Evolutionary conservation across 2,113 vertebrate genomes (phyloP).

Genomic region (Genyomyrus donnyi): DNA sequence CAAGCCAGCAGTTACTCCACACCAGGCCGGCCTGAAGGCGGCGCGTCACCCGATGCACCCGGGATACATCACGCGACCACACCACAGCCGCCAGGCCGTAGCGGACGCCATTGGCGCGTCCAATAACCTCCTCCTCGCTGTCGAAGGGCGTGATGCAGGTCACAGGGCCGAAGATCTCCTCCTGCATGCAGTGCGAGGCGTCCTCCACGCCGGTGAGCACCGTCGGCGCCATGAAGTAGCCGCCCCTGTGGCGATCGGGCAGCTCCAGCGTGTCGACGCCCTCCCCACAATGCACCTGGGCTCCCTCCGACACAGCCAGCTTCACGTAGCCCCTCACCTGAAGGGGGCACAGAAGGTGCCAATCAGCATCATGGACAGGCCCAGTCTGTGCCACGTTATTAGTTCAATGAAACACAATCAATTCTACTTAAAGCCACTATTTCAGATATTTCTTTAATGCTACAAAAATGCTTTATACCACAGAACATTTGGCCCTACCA

Average conservation of each 20-base stretch:
- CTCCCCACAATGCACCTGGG: conserved; percentile 78
- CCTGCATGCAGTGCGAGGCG: conserved; percentile 81
- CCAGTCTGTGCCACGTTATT: neutral
- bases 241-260: conserved; percentile 58
- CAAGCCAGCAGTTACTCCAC: conserved; percentile 96
- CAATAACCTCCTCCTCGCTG: conserved; percentile 80
- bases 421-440: neutral
- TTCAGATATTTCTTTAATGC: neutral
- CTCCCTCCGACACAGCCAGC: conserved; percentile 74
- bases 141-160: conserved; percentile 81
- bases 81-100: conserved; percentile 81
- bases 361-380: neutral
- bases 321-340: conserved; percentile 80
- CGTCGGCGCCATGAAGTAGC: conserved; percentile 88
- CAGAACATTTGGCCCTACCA: neutral
- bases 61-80: conserved; percentile 79
- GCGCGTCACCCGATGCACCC: conserved; percentile 74
- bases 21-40: conserved; percentile 78
- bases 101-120: conserved; percentile 75
- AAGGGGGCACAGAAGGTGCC: neutral
- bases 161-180: conserved; percentile 96
- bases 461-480: neutral
- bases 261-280: conserved; percentile 72
- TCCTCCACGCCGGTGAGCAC: conserved; percentile 75
- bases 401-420: neutral